These are phyloP conservation scores for Carcinoscorpius rotundicauda DNA, from an alignment of 1,140 invertebrate genomes.

Conservation along the genomic window DNA sequence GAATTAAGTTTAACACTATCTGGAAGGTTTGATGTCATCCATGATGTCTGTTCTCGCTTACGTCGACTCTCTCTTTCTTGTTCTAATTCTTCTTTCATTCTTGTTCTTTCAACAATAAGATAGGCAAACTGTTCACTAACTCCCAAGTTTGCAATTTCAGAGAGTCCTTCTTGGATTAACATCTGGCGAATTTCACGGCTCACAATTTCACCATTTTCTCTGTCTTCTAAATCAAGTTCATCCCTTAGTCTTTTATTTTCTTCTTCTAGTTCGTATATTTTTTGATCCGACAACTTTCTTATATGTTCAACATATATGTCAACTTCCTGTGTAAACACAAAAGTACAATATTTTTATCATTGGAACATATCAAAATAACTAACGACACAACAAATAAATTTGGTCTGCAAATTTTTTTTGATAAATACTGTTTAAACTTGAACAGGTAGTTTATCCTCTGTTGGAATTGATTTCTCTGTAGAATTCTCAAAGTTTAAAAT, in stretches of 20 bases:
- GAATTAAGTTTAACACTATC: conserved; percentile 20
- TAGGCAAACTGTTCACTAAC: conserved; percentile 16
- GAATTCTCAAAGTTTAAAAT: no score
- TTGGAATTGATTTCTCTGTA: no score
- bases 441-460: no score
- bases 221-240: conserved; percentile 10
- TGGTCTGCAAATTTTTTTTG: no score
- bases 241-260: conserved; percentile 20
- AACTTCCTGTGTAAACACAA: conserved; percentile 20
- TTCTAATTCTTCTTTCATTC: conserved; percentile 19
- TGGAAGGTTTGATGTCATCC: conserved; percentile 19
- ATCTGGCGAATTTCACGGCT: conserved; percentile 13
- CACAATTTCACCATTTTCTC: conserved; percentile 15
- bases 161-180: conserved; percentile 12
- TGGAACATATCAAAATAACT: no score
- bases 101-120: conserved; percentile 12
- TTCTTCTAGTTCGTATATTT: conserved; percentile 17
- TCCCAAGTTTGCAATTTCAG: conserved; percentile 8
- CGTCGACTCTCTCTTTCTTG: conserved; percentile 11
- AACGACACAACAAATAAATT: no score
- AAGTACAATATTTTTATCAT: background rate
- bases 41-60: conserved; percentile 17
- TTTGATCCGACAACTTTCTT: conserved; percentile 20
- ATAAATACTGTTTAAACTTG: no score
- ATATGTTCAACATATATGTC: conserved; percentile 25